Evolutionary conservation across 1,140 invertebrate species (phyloP), one percentile per base, ranked within the genome.

Genomic region (Saccostrea glomerata): DNA sequence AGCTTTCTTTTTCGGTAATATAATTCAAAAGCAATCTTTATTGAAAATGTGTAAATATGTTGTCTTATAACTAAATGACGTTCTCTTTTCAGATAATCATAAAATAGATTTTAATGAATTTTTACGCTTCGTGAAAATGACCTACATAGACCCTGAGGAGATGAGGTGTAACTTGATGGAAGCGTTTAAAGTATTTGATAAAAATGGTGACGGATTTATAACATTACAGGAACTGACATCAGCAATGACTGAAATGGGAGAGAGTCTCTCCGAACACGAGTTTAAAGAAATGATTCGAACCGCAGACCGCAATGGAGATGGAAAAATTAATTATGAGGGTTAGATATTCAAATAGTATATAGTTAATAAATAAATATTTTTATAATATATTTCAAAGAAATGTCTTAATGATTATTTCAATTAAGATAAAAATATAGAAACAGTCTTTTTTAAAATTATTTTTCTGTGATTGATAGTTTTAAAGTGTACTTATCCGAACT

Each of bases 91-190:
- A 85, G 84, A 25, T 23, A 85, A 85, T 30, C 17, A 23, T 20
- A 63, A 36, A 25, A 63, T 99, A 96, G 98, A 99, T 96, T 99
- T 99, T 95, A 98, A 98, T 91, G 98, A 99, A 96, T 99, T 99
- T 96, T 96, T 99, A 91, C 99, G 98, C 93, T 99, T 99, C 98
- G 99, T 99, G 98, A 98, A 98, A 93, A 97, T 98, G 94, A 99
- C 99, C 97, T 99, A 99, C 98, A 99, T 99, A 95, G 98, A 99
- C 96, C 58, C 84, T 5, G 99, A 98, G 90, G 98, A 99, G 96
- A 98, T 98, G 95, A 98, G 99, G 96, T 98, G 99, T 95, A 99
- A 99, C 95, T 73, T 89, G 20, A 97, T 98, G 95, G 98, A 99
- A 96, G 98, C 98, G 90, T 99, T 99, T 97, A 97, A 98, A 96